Evolutionary conservation across 2,888 invertebrate genomes (phyloP), one percentile per base, ranked within the genome.

Genomic region (Xylocampa areola): DNA sequence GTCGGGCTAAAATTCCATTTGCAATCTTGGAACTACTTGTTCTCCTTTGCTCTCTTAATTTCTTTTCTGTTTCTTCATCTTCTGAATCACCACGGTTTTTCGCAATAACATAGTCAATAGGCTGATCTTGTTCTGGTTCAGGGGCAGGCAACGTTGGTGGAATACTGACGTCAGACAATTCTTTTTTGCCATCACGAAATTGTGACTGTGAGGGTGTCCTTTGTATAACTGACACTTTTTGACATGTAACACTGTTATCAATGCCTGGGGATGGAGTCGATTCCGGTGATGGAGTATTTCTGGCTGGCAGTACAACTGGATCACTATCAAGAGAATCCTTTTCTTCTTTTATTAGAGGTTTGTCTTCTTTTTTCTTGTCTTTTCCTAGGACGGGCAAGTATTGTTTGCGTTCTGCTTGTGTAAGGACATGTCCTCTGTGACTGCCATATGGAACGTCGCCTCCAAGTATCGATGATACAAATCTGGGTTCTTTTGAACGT

Each of bases 71-170:
- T 84, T 95, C 95, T 79, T 96, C 96, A 72, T 96, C 95, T 82
- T 96, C 96, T 7, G 93, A 90, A 81, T 96, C 96, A 5, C 96
- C 96, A 60, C 96, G 95, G 79, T 97, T 95, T 86, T 97, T 97
- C 17, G 97, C 97, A 69, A 98, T 97, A 80, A 96, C 97, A 85
- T 98, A 98, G 84, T 98, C 97, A 61, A 98, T 98, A 0, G 98
- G 98, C 77, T 97, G 97, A 61, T 98, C 97, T 89, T 97, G 96
- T 84, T 96, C 96, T 0, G 96, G 96, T 76, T 96, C 96, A 58
- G 92, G 66, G 35, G 92, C 72, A 4, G 94, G 92, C 60, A 94
- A 76, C 30, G 94, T 90, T 37, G 92, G 76, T 39, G 95, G 95
- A 70, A 95, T 85, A 50, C 90, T 91, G 11, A 95, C 91, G 50